phyloP scores from a whole-genome alignment of 2,113 vertebrate species.

The Phrynocephalus versicolor region DNA sequence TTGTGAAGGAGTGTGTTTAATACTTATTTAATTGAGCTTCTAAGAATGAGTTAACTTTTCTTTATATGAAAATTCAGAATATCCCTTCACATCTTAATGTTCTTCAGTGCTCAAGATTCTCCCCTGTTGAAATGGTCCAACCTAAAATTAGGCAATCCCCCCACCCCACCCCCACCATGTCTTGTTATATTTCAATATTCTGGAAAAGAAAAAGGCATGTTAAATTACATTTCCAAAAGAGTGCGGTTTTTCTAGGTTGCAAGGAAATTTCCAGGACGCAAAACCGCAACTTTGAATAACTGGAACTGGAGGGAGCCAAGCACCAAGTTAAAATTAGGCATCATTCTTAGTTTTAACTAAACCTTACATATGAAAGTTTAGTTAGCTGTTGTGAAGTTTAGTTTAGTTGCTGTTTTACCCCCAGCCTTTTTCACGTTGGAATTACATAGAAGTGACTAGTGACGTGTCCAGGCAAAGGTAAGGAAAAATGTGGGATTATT shows the following conservation, averaged over 20 bases:
- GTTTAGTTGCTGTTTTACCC: background rate
- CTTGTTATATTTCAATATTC: background rate
- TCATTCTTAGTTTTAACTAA: background rate
- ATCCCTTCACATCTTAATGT: background rate
- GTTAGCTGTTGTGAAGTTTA: background rate
- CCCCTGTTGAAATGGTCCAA: background rate
- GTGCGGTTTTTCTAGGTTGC: too few relatives aligned
- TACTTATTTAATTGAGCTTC: background rate
- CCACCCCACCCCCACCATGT: background rate
- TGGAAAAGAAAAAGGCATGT: background rate
- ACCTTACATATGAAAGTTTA: background rate
- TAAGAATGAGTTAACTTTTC: background rate
- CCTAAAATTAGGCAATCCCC: background rate
- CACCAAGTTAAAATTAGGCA: background rate
- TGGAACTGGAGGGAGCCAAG: background rate
- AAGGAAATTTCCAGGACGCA: background rate
- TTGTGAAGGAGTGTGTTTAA: background rate
- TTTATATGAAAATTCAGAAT: background rate
- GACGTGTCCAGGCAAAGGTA: conserved; percentile 4
- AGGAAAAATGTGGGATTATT: conserved; percentile 24
- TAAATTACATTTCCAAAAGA: background rate
- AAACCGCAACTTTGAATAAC: background rate
- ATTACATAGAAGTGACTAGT: background rate
- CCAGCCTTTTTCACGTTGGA: background rate
- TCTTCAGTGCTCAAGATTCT: background rate